Base-by-base conservation (phyloP, 1,140 invertebrate genomes). In the Drosophila bocki region DNA sequence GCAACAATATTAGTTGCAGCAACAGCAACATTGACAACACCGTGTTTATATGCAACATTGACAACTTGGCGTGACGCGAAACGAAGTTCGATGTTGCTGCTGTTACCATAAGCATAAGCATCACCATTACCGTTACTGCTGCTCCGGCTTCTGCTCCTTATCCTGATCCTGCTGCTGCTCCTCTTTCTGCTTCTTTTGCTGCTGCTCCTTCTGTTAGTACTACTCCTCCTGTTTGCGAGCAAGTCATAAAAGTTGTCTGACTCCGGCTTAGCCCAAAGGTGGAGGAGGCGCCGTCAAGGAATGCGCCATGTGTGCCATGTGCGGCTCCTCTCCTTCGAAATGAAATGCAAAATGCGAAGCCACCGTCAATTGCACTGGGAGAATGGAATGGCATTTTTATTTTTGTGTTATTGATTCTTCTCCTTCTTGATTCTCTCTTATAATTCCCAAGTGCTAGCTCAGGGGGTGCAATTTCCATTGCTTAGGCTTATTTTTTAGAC, bases 1-100 rank as follows among this genome's bases (percentile, higher is more conserved):
- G 32, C 32, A 33, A 61, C 26, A 26, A 37, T 22, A 37, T 37
- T 12, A 26, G 19, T 57, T 12, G 8, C 54, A 64, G 35, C 48
- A 64, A n/a, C 42, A 75, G 39, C 68, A 70, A 17, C 84, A 75
- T 65, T 83, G 84, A 83, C 76, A 88, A 75, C 84, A 60, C 64
- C 72, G 53, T 87, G 80, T 83, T 87, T 87, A 87, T 87, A 68
- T 87, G 83, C 83, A 87, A 87, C 83, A 87, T 87, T 87, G 83
- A 87, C 83, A 87, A 80, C 83, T 80, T 87, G 83, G 76, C 83
- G 79, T 87, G 80, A 80, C 78, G 82, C 83, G 62, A 63, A 75
- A 60, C 56, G 56, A 54, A 72, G 45, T 62, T 75, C 39, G 54
- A 60, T 64, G 75, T 48, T 79, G 74, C 61, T 42, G 67, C 51